These are phyloP conservation scores for Anolis sagrei DNA, from an alignment of 2,113 vertebrate species.

Conservation along the genomic window DNA sequence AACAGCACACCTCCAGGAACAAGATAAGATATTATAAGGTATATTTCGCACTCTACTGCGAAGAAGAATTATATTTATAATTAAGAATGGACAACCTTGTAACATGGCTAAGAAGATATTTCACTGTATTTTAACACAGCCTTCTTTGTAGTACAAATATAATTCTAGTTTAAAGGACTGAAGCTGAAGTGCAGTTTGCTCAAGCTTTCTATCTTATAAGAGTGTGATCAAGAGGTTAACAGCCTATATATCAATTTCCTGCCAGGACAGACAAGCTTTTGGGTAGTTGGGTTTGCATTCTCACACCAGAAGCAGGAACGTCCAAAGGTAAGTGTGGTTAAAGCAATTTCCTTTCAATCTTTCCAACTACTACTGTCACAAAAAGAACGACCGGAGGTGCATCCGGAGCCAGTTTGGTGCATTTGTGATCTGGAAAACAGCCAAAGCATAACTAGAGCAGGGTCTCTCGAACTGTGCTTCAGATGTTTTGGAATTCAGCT, in stretches of 20 bases:
- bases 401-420: not conserved
- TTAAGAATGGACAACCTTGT: not conserved
- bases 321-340: too few relatives aligned
- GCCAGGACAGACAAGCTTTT: not conserved
- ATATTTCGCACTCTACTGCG: not conserved
- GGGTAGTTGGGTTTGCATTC: too few relatives aligned
- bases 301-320: too few relatives aligned
- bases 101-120: not conserved
- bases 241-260: not conserved
- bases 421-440: not conserved
- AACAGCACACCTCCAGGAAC: not conserved
- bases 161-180: not conserved
- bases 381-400: not conserved
- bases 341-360: too few relatives aligned
- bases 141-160: not conserved
- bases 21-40: not conserved
- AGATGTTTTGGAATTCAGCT: too few relatives aligned
- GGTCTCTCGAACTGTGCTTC: too few relatives aligned
- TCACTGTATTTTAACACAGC: not conserved
- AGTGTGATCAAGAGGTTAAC: not conserved
- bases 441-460: not conserved
- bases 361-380: not conserved
- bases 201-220: not conserved
- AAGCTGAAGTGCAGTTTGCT: not conserved
- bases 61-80: not conserved